Evolutionary conservation across 1,140 invertebrate species (phyloP).

Genomic region (Caenorhabditis brenneri): DNA sequence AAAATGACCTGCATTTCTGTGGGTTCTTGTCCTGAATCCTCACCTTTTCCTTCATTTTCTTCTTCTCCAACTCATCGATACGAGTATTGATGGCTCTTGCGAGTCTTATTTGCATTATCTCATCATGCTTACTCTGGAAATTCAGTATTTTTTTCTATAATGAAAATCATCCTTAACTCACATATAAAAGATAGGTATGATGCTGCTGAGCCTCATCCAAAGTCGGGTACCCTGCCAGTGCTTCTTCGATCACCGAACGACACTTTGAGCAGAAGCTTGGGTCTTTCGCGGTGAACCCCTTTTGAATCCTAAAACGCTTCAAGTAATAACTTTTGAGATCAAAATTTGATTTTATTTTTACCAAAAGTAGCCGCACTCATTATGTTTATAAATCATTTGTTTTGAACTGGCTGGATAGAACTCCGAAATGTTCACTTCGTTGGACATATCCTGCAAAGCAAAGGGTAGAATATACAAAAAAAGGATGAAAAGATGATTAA

Average conservation of each 20-base stretch:
- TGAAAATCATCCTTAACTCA: not conserved
- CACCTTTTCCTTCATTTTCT: not conserved
- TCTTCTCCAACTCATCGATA: not conserved
- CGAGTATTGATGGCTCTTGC: not conserved
- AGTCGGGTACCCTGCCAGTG: not conserved
- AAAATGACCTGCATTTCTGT: not conserved
- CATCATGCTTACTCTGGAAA: not conserved
- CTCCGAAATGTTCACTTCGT: not conserved
- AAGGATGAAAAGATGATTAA: too few species aligned
- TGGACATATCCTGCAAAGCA: not conserved
- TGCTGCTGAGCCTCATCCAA: not conserved
- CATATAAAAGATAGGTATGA: not conserved
- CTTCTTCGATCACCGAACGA: not conserved
- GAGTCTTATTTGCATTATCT: not conserved
- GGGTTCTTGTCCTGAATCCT: too few species aligned
- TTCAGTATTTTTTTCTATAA: not conserved
- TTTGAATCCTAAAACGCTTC: not conserved
- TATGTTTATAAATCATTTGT: not conserved
- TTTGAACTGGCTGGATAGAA: not conserved
- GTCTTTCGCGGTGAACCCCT: not conserved
- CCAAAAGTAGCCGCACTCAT: not conserved
- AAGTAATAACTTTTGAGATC: not conserved
- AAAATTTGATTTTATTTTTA: too few species aligned
- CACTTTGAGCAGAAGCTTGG: not conserved
- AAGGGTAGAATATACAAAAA: not conserved